phyloP scores from a whole-genome alignment of 2,113 vertebrate species.

The Pelobates fuscus region DNA sequence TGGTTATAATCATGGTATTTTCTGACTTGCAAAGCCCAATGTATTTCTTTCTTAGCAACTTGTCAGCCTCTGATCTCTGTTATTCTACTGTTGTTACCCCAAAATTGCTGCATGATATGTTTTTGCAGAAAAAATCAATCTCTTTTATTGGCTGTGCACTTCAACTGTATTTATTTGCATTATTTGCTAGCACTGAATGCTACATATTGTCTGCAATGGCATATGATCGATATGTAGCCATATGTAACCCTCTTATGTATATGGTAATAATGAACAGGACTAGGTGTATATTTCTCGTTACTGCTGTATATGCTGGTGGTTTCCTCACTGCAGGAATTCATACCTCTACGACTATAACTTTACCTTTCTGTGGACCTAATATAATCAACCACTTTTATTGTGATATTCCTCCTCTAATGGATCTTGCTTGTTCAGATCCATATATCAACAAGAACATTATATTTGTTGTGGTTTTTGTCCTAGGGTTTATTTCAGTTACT shows the following conservation, averaged over 20 bases:
- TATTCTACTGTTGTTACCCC: not conserved
- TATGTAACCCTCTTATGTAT: slow-evolving; percentile 11
- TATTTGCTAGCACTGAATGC: not conserved
- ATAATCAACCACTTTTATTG: slow-evolving; percentile 17
- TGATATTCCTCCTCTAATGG: slow-evolving; percentile 9
- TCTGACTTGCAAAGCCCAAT: not conserved
- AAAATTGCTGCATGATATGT: not conserved
- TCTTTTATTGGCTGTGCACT: not conserved
- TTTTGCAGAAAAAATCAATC: not conserved
- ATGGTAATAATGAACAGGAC: not conserved
- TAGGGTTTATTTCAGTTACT: not conserved
- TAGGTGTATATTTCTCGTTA: not conserved
- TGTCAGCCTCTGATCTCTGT: not conserved
- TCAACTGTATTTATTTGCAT: not conserved
- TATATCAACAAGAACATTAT: not conserved
- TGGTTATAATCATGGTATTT: not conserved
- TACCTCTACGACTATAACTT: not conserved
- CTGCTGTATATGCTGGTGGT: slow-evolving; percentile 2
- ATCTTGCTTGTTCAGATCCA: not conserved
- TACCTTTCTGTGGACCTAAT: slow-evolving; percentile 1
- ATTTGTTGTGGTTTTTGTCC: not conserved
- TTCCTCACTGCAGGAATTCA: slow-evolving; percentile 1
- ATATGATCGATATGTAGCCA: slow-evolving; percentile 10
- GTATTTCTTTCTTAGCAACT: slow-evolving; percentile 9
- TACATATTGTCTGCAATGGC: slow-evolving; percentile 12